phyloP scores from a whole-genome alignment of 2,113 vertebrate species.

The Carassius auratus region DNA sequence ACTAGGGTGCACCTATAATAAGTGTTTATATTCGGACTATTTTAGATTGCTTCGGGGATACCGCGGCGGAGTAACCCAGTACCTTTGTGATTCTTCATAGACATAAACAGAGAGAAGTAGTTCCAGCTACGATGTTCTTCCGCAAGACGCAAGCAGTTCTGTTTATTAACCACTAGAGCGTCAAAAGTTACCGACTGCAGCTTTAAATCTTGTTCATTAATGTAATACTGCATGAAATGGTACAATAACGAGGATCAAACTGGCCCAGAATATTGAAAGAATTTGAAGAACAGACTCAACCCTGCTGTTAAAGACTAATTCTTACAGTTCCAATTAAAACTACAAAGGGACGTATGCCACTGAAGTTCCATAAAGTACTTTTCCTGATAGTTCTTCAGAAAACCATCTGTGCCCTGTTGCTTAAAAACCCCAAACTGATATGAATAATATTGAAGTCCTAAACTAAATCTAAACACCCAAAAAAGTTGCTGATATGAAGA shows the following conservation, averaged over 20 bases:
- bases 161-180: too few relatives aligned
- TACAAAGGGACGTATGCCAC: neutral
- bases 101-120: too few relatives aligned
- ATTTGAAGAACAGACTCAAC: neutral
- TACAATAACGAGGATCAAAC: neutral
- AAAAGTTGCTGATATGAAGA: neutral
- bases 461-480: neutral
- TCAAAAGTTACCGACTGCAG: too few relatives aligned
- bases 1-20: too few relatives aligned
- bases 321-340: neutral
- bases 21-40: too few relatives aligned
- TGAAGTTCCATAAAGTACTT: neutral
- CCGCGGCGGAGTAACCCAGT: too few relatives aligned
- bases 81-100: too few relatives aligned
- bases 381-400: neutral
- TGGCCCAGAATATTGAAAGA: neutral
- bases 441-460: neutral
- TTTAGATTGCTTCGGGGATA: too few relatives aligned
- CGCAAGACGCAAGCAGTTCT: too few relatives aligned
- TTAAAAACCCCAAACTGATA: neutral
- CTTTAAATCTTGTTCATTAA: neutral
- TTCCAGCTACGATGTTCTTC: too few relatives aligned
- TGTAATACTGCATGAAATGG: neutral
- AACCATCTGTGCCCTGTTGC: neutral
- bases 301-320: neutral